Evolutionary conservation across 1,140 invertebrate genomes (phyloP).

Genomic region (Euwallacea fornicatus): DNA sequence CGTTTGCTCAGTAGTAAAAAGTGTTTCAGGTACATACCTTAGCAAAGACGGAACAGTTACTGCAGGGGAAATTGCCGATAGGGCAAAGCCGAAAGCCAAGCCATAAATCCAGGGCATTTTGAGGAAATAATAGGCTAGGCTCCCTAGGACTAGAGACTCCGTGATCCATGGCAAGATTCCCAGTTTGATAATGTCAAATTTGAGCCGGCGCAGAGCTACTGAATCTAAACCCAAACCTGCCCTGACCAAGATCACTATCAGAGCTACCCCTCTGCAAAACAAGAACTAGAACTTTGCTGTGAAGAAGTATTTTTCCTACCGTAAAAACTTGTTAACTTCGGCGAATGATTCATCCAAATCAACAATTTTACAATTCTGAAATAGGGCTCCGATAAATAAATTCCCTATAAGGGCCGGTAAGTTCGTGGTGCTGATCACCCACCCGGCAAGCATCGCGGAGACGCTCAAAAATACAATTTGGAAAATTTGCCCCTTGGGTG

Average conservation of each 20-base stretch:
- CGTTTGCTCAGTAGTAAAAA: neutral
- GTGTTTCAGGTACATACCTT: slow-evolving; percentile 1
- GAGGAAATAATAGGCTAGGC: neutral
- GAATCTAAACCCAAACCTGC: slow-evolving; percentile 19
- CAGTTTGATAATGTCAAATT: slow-evolving; percentile 16
- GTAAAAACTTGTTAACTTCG: slow-evolving; percentile 21
- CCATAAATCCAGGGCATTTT: slow-evolving; percentile 19
- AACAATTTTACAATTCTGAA: slow-evolving; percentile 15
- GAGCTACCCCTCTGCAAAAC: slow-evolving; percentile 12
- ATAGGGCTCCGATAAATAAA: slow-evolving; percentile 12
- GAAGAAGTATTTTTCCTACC: slow-evolving; percentile 7
- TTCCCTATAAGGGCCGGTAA: slow-evolving; percentile 13
- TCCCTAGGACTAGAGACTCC: slow-evolving; percentile 1
- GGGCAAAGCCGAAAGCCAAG: slow-evolving; percentile 19
- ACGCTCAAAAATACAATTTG: slow-evolving; percentile 16
- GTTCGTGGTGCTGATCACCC: slow-evolving; percentile 14
- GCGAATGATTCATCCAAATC: slow-evolving; percentile 15
- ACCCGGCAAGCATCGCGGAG: slow-evolving; percentile 10
- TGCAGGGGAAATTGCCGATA: slow-evolving; percentile 22
- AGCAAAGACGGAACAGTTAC: slow-evolving; percentile 18
- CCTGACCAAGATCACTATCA: slow-evolving; percentile 20
- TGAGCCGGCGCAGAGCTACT: slow-evolving; percentile 10
- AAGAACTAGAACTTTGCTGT: neutral
- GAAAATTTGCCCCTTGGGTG: slow-evolving; percentile 8
- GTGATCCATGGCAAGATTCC: slow-evolving; percentile 16